A percentile compares a stretch with the other conserved stretches of the same genome.
These are phyloP conservation scores for Pavo muticus DNA, from an alignment of 2,113 vertebrate species.

Conservation along the genomic window DNA sequence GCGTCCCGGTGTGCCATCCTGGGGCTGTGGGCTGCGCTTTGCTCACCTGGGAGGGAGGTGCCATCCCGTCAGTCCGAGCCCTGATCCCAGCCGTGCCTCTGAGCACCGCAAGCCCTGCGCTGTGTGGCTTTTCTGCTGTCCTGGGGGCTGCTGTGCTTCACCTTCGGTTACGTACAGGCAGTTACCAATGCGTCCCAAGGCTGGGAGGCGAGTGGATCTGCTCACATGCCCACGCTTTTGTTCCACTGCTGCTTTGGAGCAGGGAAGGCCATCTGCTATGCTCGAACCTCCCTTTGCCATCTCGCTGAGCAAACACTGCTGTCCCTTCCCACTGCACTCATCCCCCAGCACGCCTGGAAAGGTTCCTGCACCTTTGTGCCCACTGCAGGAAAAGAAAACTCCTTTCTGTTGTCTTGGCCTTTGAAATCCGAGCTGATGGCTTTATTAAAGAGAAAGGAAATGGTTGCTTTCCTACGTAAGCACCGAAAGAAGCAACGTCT, in stretches of 20 bases:
- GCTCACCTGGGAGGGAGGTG: rapidly evolving
- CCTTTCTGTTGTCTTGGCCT: background rate
- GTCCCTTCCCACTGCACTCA: rapidly evolving
- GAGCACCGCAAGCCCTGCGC: rapidly evolving
- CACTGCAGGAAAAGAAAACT: background rate
- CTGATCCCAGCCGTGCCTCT: rapidly evolving
- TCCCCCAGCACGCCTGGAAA: background rate
- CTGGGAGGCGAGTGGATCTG: too few species aligned
- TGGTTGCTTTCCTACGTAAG: too few species aligned
- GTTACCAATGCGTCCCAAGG: rapidly evolving
- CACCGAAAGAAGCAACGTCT: too few species aligned
- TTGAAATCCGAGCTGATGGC: background rate
- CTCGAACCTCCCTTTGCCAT: background rate
- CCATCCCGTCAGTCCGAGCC: rapidly evolving
- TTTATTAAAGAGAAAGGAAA: background rate
- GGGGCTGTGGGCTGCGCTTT: background rate
- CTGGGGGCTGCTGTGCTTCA: background rate
- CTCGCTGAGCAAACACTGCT: background rate
- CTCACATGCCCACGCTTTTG: background rate
- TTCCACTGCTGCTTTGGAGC: background rate
- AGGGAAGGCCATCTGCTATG: background rate
- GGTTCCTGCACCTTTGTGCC: rapidly evolving
- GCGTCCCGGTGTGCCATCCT: too few species aligned
- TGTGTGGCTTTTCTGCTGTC: rapidly evolving
- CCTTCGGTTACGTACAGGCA: too few species aligned